Base-by-base conservation (phyloP, 2,113 vertebrate genomes). In the Megalops atlanticus region DNA sequence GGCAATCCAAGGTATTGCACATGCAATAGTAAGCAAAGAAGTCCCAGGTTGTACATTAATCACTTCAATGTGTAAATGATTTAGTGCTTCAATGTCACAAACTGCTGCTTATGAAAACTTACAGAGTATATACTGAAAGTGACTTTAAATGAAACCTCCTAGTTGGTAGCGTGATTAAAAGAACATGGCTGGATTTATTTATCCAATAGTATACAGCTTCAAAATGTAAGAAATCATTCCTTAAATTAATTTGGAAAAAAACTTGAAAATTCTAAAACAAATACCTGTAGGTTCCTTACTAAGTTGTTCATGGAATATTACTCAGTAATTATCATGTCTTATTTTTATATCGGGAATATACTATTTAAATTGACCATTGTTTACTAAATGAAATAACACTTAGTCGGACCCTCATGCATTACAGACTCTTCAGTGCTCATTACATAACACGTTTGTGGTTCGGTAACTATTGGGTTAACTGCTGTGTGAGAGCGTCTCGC, bases 391-490 rank as follows among this genome's bases (percentile, higher is more conserved):
- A n/a, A 2, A 58, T n/a, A 58, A n/a, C 18, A 0, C 3, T 27
- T 58, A n/a, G n/a, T 64, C 1, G 6, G 24, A 31, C n/a, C 11
- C 11, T n/a, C 6, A 64, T 64, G 2, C 5, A 58, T n/a, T n/a
- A n/a, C n/a, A n/a, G n/a, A 64, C 58, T 64, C 18, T 8, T 10
- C 8, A 64, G n/a, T 2, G 58, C 31, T 6, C 24, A 38, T 71
- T 36, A 38, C 36, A 38, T 71, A 18, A 10, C 41, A 39, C 18
- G 79, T 70, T 85, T 87, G n/a, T 70, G 74, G 82, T 83, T 75
- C 83, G 86, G 87, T 83, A 84, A 85, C 38, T 89, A 88, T 74
- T 89, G 87, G 85, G 87, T 91, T 88, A 88, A 91, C 70, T 80
- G 79, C 43, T 85, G 85, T 80, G 36, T 47, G 72, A 41, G 40